Evolutionary conservation across 2,888 invertebrate genomes (phyloP), one percentile per base, ranked within the genome.

Genomic region (Tenodera sinensis): DNA sequence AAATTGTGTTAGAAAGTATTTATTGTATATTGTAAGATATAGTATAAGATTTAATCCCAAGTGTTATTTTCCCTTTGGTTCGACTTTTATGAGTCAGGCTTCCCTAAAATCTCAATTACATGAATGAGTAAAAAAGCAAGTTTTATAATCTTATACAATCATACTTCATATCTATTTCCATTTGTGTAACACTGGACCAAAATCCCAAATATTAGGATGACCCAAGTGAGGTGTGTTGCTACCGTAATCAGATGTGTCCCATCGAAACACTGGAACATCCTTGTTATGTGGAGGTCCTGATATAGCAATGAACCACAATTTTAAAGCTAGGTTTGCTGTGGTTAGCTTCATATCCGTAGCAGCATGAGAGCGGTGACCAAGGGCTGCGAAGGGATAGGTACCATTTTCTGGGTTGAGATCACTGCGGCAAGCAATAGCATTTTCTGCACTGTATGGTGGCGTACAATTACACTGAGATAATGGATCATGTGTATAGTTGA

Each of bases 381-480:
- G 94, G 84, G 96, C 95, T 42, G 94, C 94, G 92, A 96, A 96
- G 27, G 96, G 96, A 92, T 95, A 97, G 28, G 94, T 95, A n/a
- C 97, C 97, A 91, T 96, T 95, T 7, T 94, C 93, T 0, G 95
- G 96, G 93, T 97, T 97, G 91, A 97, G 94, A 93, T 97, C 97
- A 92, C 95, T 95, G 86, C 97, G 92, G 3, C 96, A 95, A 8
- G 97, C 95, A 91, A 97, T 95, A 84, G 96, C 96, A 93, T 96
- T 96, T 93, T 96, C 96, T 25, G 95, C 96, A 92, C 95, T 96
- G 94, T 96, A 96, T 0, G 96, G 96, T 8, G 97, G 97, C 7
- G 92, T 92, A 93, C 97, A 97, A 89, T 94, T 94, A 93, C 97
- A 97, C 91, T 93, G 93, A 54, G 96, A 93, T 89, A 96, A 93